Percentiles rank a stretch among this genome's conserved stretches.
phyloP scores from a whole-genome alignment of 2,888 invertebrate genomes.

The Eulithis testata region DNA sequence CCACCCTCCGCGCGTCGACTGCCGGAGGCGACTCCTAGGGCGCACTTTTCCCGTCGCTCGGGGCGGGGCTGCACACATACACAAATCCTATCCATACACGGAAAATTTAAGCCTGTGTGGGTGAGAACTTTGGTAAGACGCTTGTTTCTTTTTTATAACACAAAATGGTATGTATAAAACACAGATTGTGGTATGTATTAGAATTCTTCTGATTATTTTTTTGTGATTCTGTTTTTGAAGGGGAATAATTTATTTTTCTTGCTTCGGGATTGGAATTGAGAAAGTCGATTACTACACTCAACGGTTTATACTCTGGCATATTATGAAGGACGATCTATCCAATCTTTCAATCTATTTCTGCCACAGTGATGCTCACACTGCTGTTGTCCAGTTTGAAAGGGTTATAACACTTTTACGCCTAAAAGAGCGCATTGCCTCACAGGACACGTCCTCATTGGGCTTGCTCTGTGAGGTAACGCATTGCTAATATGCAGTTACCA shows the following conservation, averaged over 20 bases:
- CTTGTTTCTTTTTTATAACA: slow-evolving; percentile 13
- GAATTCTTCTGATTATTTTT: slow-evolving; percentile 9
- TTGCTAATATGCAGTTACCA: too few relatives aligned
- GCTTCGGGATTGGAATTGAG: not conserved
- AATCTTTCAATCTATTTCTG: too few relatives aligned
- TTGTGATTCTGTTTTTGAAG: slow-evolving; percentile 7
- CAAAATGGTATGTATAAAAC: slow-evolving; percentile 10
- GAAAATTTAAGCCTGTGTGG: slow-evolving; percentile 26
- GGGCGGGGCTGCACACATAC: slow-evolving; percentile 65
- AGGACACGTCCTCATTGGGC: too few relatives aligned
- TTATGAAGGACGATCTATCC: too few relatives aligned
- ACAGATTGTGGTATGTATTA: slow-evolving; percentile 2
- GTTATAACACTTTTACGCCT: too few relatives aligned
- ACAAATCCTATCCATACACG: slow-evolving; percentile 32
- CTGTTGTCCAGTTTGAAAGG: too few relatives aligned
- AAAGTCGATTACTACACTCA: too few relatives aligned
- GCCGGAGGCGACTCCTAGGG: slow-evolving; percentile 68
- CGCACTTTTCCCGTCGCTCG: slow-evolving; percentile 65
- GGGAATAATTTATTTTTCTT: not conserved
- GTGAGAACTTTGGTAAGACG: slow-evolving; percentile 21
- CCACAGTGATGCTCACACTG: too few relatives aligned
- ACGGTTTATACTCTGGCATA: too few relatives aligned
- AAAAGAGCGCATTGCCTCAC: too few relatives aligned
- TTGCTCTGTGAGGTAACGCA: too few relatives aligned
- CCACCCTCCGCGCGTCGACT: slow-evolving; percentile 47